Conservation (phyloP, 2,888 invertebrate species). For the Margaritifera margaritifera region DNA sequence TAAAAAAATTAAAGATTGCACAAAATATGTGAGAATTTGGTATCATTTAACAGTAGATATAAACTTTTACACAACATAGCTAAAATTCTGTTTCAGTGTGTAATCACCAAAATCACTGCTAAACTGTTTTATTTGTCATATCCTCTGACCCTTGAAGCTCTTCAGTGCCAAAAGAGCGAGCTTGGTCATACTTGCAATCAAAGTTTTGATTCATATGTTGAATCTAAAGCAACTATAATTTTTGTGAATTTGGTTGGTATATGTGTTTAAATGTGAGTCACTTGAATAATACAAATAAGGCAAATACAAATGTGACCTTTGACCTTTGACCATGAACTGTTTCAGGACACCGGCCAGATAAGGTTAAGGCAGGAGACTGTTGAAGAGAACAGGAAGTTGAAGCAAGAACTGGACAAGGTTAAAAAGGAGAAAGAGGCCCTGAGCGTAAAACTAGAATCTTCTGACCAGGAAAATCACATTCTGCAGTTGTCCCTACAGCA, state of each 20-base stretch:
- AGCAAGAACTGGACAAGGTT: slow-evolving; percentile 46
- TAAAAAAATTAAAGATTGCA: too few relatives aligned
- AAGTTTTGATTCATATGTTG: too few relatives aligned
- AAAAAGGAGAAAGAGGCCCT: slow-evolving; percentile 43
- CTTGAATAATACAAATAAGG: background rate
- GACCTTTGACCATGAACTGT: background rate
- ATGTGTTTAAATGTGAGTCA: background rate
- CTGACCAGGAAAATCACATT: slow-evolving; percentile 57
- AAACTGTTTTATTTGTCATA: too few relatives aligned
- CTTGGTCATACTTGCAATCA: too few relatives aligned
- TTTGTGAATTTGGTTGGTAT: background rate
- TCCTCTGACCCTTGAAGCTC: too few relatives aligned
- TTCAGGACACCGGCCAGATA: slow-evolving; percentile 50
- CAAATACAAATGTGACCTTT: background rate
- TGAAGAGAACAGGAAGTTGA: slow-evolving; percentile 40
- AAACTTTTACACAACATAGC: too few relatives aligned
- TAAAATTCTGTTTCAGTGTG: too few relatives aligned
- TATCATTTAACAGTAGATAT: too few relatives aligned
- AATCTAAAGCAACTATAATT: too few relatives aligned
- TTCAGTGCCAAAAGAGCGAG: too few relatives aligned
- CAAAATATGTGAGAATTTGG: too few relatives aligned
- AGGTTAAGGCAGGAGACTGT: slow-evolving; percentile 46
- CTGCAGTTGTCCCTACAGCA: slow-evolving; percentile 52
- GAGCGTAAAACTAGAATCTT: slow-evolving; percentile 37
- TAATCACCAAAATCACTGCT: too few relatives aligned